Percentiles rank a stretch among this genome's conserved stretches.
Conservation (phyloP, 2,113 vertebrate genomes). For the Seriola dumerili region DNA sequence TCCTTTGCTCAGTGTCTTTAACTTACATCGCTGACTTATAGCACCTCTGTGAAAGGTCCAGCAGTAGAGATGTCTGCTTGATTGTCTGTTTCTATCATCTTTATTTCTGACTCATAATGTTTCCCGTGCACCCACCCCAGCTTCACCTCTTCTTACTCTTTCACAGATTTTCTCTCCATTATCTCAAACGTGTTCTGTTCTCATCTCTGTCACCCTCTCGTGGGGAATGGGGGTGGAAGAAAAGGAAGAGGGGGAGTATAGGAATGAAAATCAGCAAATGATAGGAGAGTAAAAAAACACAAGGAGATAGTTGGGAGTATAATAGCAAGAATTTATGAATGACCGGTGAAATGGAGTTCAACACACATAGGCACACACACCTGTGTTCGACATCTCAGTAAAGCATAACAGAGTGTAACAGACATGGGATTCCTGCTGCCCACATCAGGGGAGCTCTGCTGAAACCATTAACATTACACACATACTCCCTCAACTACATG, state of each 20-base stretch:
- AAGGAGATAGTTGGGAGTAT: constrained; percentile 52
- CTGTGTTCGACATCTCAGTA: constrained; percentile 82
- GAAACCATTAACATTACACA: constrained; percentile 80
- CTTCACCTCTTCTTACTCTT: constrained; percentile 44
- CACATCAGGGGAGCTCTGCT: constrained; percentile 77
- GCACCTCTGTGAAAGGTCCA: constrained; percentile 36
- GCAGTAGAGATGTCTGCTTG: constrained; percentile 4
- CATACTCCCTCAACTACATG: constrained; percentile 71
- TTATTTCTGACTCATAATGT: constrained; percentile 29
- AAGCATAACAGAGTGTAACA: constrained; percentile 75
- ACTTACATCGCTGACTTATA: constrained; percentile 29
- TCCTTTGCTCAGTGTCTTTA: constrained; percentile 20
- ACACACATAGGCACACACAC: constrained; percentile 57
- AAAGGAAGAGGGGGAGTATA: constrained; percentile 40
- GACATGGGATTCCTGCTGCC: constrained; percentile 71
- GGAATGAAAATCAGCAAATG: constrained; percentile 58
- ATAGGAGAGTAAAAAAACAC: constrained; percentile 36
- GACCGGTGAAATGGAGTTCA: constrained; percentile 24
- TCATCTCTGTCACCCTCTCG: constrained; percentile 77
- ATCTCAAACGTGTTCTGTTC: constrained; percentile 70
- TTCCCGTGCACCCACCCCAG: constrained; percentile 19
- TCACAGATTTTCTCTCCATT: constrained; percentile 76
- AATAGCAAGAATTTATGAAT: constrained; percentile 59
- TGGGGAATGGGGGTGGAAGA: constrained; percentile 71
- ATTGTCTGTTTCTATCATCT: constrained; percentile 66